Conservation (phyloP, 2,797 vertebrate genomes). For the Crax fasciolata region DNA sequence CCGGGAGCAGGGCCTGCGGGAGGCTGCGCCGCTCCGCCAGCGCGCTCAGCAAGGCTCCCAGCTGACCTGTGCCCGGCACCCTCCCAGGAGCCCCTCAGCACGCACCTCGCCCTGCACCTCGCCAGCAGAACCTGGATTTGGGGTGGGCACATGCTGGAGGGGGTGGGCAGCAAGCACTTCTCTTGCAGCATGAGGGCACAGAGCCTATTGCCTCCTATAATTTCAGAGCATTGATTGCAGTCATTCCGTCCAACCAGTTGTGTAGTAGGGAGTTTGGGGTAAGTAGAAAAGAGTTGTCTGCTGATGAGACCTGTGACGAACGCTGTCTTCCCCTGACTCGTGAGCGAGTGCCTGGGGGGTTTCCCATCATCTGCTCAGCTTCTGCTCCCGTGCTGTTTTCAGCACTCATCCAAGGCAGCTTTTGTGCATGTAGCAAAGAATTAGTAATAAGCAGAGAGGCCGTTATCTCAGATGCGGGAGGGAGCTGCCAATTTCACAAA, state of each 20-base stretch:
- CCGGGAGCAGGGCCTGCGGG: slow-evolving; percentile 83
- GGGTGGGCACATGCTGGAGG: rapidly evolving
- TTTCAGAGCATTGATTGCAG: background rate
- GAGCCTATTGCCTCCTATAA: background rate
- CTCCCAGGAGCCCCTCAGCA: background rate
- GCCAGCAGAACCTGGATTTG: background rate
- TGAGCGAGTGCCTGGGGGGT: background rate
- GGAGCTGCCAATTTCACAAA: background rate
- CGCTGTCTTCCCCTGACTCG: background rate
- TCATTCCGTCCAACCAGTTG: background rate
- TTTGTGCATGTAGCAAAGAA: background rate
- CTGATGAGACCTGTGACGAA: rapidly evolving
- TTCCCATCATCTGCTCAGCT: background rate
- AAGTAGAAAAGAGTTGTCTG: background rate
- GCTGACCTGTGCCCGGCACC: slow-evolving; percentile 24
- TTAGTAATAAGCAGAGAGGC: background rate
- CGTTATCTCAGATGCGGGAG: background rate
- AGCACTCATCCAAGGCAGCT: background rate
- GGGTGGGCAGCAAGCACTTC: rapidly evolving
- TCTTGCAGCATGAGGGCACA: background rate
- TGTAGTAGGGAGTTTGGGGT: slow-evolving; percentile 2
- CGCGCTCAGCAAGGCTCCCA: slow-evolving; percentile 88
- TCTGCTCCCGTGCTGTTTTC: background rate
- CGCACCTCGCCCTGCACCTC: background rate
- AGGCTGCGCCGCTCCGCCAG: slow-evolving; percentile 86